phyloP scores from a whole-genome alignment of 1,140 invertebrate species.

The Zeugodacus cucurbitae region DNA sequence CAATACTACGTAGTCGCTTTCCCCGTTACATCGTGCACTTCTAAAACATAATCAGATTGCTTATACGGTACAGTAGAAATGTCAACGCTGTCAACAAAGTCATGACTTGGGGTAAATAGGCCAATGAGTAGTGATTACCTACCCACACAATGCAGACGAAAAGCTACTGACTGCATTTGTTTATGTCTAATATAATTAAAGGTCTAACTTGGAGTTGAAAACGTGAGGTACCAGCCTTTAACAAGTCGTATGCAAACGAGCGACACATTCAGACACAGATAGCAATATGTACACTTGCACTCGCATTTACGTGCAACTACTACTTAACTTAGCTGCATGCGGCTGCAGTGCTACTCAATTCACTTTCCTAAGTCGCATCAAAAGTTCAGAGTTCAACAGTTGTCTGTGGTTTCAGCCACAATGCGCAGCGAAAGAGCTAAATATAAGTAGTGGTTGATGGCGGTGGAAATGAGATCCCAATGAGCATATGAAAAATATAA shows the following conservation, averaged over 20 bases:
- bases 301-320: neutral
- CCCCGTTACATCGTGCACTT: neutral
- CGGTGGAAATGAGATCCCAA: neutral
- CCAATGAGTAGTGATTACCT: constrained; percentile 30
- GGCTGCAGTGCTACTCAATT: constrained; percentile 9
- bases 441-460: neutral
- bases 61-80: neutral
- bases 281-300: neutral
- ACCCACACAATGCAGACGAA: neutral
- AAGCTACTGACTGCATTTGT: neutral
- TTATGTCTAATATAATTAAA: constrained; percentile 31
- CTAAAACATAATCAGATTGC: constrained; percentile 4
- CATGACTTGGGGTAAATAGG: constrained; percentile 25
- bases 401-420: constrained; percentile 25
- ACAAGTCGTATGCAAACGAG: neutral
- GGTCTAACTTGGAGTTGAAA: constrained; percentile 6
- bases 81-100: constrained; percentile 32
- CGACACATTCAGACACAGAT: neutral
- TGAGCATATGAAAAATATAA: neutral
- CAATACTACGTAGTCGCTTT: neutral
- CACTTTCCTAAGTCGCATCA: constrained; percentile 36
- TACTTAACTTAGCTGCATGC: constrained; percentile 10
- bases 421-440: neutral
- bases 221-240: constrained; percentile 31
- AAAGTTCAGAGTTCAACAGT: constrained; percentile 32